Base-by-base conservation (phyloP, 2,797 vertebrate species). In the Austrolebias charrua region DNA sequence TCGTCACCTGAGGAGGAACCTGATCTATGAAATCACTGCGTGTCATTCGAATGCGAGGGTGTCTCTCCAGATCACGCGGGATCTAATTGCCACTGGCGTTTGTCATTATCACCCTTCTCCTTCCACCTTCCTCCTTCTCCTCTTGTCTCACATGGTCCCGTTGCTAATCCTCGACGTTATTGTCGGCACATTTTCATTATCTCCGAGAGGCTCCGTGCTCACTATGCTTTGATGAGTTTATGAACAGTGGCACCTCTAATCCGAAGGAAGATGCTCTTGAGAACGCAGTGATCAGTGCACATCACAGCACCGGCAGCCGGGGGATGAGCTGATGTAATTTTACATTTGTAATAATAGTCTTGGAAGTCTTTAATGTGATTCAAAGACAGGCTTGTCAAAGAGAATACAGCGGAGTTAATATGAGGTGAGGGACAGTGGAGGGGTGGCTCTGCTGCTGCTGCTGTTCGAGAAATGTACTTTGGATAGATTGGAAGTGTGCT, bases 211-310 rank as follows among this genome's bases (percentile, higher is more conserved):
- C 80, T 82, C 55, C 1, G 45, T 29, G 69, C 84, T 76, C 69
- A n/a, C 72, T 61, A 38, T 42, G 78, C 84, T 67, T 70, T 86
- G 85, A 87, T 87, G 85, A 90, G 80, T 88, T 87, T 82, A 88
- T 87, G 87, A 90, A 75, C 86, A 81, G 79, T 87, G 84, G 83
- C 88, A 88, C 83, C 82, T 89, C 83, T 84, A 85, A 88, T 89
- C 83, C 67, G 69, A 66, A 43, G 67, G 78, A 80, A 84, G 83
- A 88, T 63, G 83, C 87, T 90, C 85, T 80, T 49, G 88, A 88
- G 86, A 71, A 62, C 40, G 73, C 55, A 19, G 71, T 49, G 76
- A 85, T 84, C 78, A 82, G 80, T 28, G 55, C 79, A 62, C 75
- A 79, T 71, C 73, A 71, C 58, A 66, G 82, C 50, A 44, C 42